Percentiles rank a stretch among this genome's conserved stretches.
Conservation (phyloP, 1,140 invertebrate genomes). For the Megathymus violae region DNA sequence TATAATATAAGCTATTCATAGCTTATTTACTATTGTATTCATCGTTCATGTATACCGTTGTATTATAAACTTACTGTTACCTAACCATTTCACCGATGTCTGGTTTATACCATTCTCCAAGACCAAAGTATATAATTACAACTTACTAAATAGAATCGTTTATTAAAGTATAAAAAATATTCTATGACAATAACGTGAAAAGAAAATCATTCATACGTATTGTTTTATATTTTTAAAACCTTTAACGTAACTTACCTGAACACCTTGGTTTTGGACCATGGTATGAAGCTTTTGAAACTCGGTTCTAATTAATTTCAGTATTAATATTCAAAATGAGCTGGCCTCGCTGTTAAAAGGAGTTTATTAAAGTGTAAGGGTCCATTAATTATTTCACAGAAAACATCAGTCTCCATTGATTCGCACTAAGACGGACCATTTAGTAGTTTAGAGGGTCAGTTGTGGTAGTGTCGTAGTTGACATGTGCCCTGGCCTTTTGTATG, state of each 20-base stretch:
- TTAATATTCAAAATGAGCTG: constrained; percentile 54
- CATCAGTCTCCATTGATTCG: constrained; percentile 44
- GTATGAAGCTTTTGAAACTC: constrained; percentile 48
- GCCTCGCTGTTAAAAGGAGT: constrained; percentile 52
- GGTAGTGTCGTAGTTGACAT: constrained; percentile 52
- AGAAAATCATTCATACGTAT: constrained; percentile 48
- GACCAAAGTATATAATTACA: constrained; percentile 52
- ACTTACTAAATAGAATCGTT: constrained; percentile 42
- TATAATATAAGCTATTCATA: constrained; percentile 79
- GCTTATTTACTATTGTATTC: constrained; percentile 68
- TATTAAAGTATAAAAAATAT: constrained; percentile 56
- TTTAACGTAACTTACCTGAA: no score
- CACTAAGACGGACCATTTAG: constrained; percentile 72
- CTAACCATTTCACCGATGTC: constrained; percentile 42
- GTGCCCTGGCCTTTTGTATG: constrained; percentile 50
- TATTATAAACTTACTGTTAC: constrained; percentile 47
- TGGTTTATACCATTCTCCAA: constrained; percentile 65
- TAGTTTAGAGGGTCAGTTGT: constrained; percentile 59
- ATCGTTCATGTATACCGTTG: constrained; percentile 62
- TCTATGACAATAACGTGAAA: constrained; percentile 72
- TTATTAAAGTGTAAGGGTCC: constrained; percentile 53
- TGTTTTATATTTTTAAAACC: constrained; percentile 50
- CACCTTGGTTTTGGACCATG: constrained; percentile 66
- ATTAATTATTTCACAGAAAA: constrained; percentile 39
- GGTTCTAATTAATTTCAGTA: constrained; percentile 53